Conservation (phyloP, 2,888 invertebrate species). For the Tiphia femorata region DNA sequence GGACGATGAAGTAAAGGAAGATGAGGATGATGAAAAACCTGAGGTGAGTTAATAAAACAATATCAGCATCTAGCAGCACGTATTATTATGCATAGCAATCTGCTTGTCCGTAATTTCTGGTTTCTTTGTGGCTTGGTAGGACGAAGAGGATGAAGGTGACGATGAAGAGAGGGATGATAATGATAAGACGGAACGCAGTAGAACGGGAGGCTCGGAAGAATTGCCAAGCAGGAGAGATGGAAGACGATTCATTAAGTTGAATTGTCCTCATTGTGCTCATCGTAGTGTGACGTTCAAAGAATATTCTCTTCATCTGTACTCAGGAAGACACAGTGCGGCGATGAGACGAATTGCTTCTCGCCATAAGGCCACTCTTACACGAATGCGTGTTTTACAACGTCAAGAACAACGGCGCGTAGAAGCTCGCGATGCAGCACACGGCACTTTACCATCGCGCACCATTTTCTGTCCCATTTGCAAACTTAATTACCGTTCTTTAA, state of each 20-base stretch:
- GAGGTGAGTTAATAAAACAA: conserved; percentile 38
- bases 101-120: not conserved
- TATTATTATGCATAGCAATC: not conserved
- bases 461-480: conserved; percentile 83
- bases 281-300: conserved; percentile 82
- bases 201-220: conserved; percentile 63
- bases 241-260: conserved; percentile 77
- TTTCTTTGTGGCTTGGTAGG: conserved; percentile 25
- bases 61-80: not conserved
- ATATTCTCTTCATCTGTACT: conserved; percentile 81
- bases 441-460: conserved; percentile 73
- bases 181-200: conserved; percentile 62
- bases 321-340: conserved; percentile 78
- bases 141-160: conserved; percentile 65
- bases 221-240: conserved; percentile 64
- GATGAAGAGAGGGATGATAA: conserved; percentile 56
- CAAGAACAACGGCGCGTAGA: conserved; percentile 85
- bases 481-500: conserved; percentile 81
- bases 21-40: conserved; percentile 53
- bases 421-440: conserved; percentile 74
- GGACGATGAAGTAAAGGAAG: conserved; percentile 54
- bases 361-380: conserved; percentile 80
- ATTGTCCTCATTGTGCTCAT: conserved; percentile 83
- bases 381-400: conserved; percentile 85
- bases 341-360: conserved; percentile 82